Base-by-base conservation (phyloP, 2,797 vertebrate genomes). In the Onychomys leucogaster region DNA sequence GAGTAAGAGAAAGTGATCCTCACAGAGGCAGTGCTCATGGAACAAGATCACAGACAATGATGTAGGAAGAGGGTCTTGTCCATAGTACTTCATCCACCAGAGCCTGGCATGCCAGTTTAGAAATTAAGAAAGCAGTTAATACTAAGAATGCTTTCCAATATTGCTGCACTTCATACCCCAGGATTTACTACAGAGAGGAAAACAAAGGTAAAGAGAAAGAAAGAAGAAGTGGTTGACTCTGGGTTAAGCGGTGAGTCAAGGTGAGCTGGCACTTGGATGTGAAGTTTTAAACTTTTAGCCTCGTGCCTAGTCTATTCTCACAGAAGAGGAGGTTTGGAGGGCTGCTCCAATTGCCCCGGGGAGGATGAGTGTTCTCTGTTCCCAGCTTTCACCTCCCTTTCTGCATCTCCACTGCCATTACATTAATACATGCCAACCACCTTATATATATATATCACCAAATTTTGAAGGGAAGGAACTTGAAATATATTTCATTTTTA, bases 101-200 rank as follows among this genome's bases (percentile, higher is more conserved):
- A 77, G 55, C 3, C 27, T 41, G 80, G 76, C n/a, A 88, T 57
- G 80, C 75, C 89, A 82, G 57, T 88, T 94, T 96, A 80, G 92
- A 57, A 96, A 96, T 95, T 87, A 93, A 92, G 89, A 96, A 96
- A 96, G 71, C 52, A 94, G 97, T 71, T 96, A 92, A 94, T 96
- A 90, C 86, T 78, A 96, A 95, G 95, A 96, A 94, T 73, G 65
- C 69, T 90, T 96, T 94, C 78, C 92, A 92, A 19, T 95, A 71
- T 96, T 41, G 52, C 46, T 91, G 21, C 0, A 94, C 63, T 97
- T 94, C 85, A 83, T 77, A 96, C 32, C 34, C 85, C 76, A 95
- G 94, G 93, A 96, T 97, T 96, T 95, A 96, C 96, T 97, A 96
- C 59, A 21, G 81, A 92, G 93, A 96, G 37, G 83, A 88, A 96